Evolutionary conservation across 2,797 vertebrate species (phyloP), one percentile per base, ranked within the genome.

Genomic region (Cirrhinus molitorella): DNA sequence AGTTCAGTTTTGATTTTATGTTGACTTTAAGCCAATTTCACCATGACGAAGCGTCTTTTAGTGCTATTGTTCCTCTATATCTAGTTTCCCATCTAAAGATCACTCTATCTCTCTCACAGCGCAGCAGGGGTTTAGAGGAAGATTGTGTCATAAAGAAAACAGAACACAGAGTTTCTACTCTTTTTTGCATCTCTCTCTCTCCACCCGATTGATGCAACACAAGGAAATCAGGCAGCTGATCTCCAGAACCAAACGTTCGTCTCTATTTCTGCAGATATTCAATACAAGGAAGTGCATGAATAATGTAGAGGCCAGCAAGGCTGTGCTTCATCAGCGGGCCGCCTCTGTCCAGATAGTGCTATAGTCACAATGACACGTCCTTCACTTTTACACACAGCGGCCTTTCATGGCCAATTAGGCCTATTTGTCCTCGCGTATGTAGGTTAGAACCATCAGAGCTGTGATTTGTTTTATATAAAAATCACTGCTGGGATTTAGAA

Each of bases 281-380:
- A 94, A 94, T 94, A 93, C 88, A 90, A 89, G 86, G 80, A 73
- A 67, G 84, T 67, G 88, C 89, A 92, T 93, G 90, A 90, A 94
- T 94, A 92, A 92, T 94, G 89, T 86, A 94, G 91, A 88, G 53
- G 76, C 67, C 83, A 88, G 86, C 89, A 85, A 87, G 88, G 89
- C 86, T 77, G 67, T 47, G 80, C 84, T 85, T 85, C 51, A 88
- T 87, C 86, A 85, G 87, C 86, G 25, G 73, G 85, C 66, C 86
- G 78, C 82, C 84, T 79, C 82, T 88, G 90, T 66, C 49, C 88
- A 90, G 88, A 90, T 28, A 88, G 57, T 88, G 67, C 66, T 68
- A 80, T 89, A 89, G 90, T 72, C 91, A 83, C 86, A 88, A 88
- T 77, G 87, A 86, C 89, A 89, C 87, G 85, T 74, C 90, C 88